Evolutionary conservation across 2,888 invertebrate genomes (phyloP).

Genomic region (Bombylius major): DNA sequence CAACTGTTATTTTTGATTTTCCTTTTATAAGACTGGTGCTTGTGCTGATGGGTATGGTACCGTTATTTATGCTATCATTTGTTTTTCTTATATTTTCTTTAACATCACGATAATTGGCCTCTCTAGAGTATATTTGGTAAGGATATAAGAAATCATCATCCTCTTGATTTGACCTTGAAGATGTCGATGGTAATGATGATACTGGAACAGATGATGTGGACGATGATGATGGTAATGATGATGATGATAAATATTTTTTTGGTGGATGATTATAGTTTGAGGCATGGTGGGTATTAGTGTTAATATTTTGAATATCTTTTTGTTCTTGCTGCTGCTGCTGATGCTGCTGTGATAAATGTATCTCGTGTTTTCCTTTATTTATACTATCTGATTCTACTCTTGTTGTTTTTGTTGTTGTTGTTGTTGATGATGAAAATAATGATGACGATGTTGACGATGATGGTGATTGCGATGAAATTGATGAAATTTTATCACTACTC

Average conservation of each 20-base stretch:
- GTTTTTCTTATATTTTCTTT: background rate
- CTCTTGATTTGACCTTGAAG: conserved; percentile 15
- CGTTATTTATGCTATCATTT: background rate
- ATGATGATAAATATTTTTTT: conserved; percentile 24
- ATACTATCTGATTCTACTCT: conserved; percentile 10
- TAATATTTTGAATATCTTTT: conserved; percentile 1
- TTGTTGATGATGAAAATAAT: background rate
- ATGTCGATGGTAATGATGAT: background rate
- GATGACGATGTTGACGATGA: conserved; percentile 2
- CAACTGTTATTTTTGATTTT: no score
- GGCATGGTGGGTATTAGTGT: background rate
- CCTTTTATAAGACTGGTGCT: no score
- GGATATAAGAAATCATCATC: conserved; percentile 39
- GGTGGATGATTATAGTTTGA: conserved; percentile 23
- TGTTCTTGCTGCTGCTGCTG: no score
- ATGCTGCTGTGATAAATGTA: no score
- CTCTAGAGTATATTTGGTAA: conserved; percentile 64
- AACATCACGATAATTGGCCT: conserved; percentile 34
- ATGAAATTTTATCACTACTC: conserved; percentile 12
- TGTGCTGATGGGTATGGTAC: no score
- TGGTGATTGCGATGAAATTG: conserved; percentile 1
- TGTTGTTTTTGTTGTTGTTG: conserved; percentile 19
- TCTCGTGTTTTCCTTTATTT: background rate
- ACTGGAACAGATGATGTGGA: background rate
- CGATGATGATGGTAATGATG: no score